These are phyloP conservation scores for Penaeus chinensis DNA, from an alignment of 1,140 invertebrate species.

Conservation along the genomic window DNA sequence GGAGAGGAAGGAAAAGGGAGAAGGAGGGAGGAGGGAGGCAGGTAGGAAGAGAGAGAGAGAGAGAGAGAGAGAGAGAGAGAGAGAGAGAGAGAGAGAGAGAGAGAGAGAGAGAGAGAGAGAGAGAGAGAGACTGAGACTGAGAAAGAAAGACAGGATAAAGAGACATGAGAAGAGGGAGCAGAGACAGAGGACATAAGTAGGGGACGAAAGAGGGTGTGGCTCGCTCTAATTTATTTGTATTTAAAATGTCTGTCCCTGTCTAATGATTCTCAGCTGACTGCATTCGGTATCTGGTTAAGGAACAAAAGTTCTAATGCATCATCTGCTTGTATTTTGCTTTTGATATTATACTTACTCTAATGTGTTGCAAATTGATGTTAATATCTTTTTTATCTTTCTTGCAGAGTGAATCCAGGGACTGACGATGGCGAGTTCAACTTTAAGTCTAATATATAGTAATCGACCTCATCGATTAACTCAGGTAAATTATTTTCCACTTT, in stretches of 20 bases:
- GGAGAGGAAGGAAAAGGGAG: neutral
- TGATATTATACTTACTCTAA: neutral
- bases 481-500: neutral
- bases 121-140: neutral
- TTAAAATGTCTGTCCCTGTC: neutral
- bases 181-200: slow-evolving; percentile 1
- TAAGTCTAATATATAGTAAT: slow-evolving; percentile 25
- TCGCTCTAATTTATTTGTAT: neutral
- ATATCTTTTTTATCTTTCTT: neutral
- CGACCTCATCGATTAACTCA: slow-evolving; percentile 19
- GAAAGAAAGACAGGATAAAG: neutral
- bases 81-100: neutral
- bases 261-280: neutral
- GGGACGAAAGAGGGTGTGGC: neutral
- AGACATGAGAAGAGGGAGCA: neutral
- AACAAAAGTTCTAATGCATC: too few relatives aligned
- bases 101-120: neutral
- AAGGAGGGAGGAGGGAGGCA: neutral
- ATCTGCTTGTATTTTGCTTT: neutral
- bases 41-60: neutral
- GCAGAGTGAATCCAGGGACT: neutral
- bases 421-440: slow-evolving; percentile 32
- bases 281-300: too few relatives aligned
- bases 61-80: neutral
- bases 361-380: neutral